Evolutionary conservation across 2,888 invertebrate species (phyloP), one percentile per base, ranked within the genome.

Genomic region (Cataglyphis cursor): DNA sequence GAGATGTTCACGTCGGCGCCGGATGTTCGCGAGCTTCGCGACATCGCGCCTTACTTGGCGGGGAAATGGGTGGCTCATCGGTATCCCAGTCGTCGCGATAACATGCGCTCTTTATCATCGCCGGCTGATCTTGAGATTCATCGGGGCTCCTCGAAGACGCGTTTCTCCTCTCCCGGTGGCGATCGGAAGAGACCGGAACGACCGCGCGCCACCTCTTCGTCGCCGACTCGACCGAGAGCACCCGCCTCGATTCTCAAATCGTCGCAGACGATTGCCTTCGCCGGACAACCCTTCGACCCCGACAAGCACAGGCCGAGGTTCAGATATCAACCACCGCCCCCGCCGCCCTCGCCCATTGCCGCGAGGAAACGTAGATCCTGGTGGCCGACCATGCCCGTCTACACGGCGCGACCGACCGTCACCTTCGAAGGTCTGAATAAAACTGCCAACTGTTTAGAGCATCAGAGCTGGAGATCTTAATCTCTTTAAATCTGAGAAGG

Each of bases 1-100:
- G 97, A 97, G 90, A 97, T 97, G 96, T 98, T 97, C 92, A 97
- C 97, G 0, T 98, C 98, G 1, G 97, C 97, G 54, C 98, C 98
- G 3, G 97, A 97, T 91, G 96, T 98, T 28, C 96, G 97, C 88
- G 97, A 98, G 92, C 95, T 98, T 1, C 96, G 97, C 12, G 97
- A 97, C 90, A 97, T 98, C 73, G 97, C 97, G 0, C 97, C 97
- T 0, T 98, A 98, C 94, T 94, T 98, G 85, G 96, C 97, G 0
- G 98, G 97, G 1, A 96, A 97, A 9, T 98, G 98, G 98, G 96
- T 97, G 54, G 98, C 98, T 0, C 98, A 98, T 94, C 96, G 96
- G 89, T 97, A 96, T 93, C 98, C 98, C 0, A 97, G 96, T 90
- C 96, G 96, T 1, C 96, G 96, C 82, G 97, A 97, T 90, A 97